Evolutionary conservation across 2,888 invertebrate genomes (phyloP).

Genomic region (Drosophila neotestacea): DNA sequence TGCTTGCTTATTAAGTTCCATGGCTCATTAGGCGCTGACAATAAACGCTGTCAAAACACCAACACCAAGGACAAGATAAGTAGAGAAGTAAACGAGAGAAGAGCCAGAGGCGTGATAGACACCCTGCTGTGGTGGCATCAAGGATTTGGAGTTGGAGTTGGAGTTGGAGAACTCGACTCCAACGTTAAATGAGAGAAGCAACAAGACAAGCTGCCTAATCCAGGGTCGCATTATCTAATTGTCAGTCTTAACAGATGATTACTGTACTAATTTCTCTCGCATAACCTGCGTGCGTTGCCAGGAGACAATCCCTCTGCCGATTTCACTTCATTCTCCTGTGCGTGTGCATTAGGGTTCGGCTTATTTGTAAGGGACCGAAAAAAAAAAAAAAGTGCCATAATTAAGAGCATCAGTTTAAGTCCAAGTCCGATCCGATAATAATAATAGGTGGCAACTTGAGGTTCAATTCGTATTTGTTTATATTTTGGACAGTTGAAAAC

Average conservation of each 20-base stretch:
- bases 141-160: background rate
- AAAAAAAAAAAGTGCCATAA: too few species aligned
- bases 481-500: too few species aligned
- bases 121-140: slow-evolving; percentile 42
- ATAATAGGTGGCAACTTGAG: too few species aligned
- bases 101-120: background rate
- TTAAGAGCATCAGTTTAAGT: too few species aligned
- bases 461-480: too few species aligned
- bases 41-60: slow-evolving; percentile 71
- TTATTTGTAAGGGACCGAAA: too few species aligned
- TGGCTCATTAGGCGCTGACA: slow-evolving; percentile 78
- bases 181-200: slow-evolving; percentile 29
- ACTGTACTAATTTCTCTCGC: slow-evolving; percentile 75
- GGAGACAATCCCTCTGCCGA: slow-evolving; percentile 10
- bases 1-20: slow-evolving; percentile 79
- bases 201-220: slow-evolving; percentile 62
- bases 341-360: too few species aligned
- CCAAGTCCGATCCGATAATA: too few species aligned
- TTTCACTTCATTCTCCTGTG: too few species aligned
- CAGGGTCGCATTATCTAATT: slow-evolving; percentile 74
- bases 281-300: slow-evolving; percentile 46
- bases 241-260: slow-evolving; percentile 76
- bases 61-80: slow-evolving; percentile 20
- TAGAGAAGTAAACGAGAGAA: background rate
- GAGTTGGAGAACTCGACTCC: background rate